Conservation (phyloP, 2,113 vertebrate species). For the Chlorodrepanis virens region DNA sequence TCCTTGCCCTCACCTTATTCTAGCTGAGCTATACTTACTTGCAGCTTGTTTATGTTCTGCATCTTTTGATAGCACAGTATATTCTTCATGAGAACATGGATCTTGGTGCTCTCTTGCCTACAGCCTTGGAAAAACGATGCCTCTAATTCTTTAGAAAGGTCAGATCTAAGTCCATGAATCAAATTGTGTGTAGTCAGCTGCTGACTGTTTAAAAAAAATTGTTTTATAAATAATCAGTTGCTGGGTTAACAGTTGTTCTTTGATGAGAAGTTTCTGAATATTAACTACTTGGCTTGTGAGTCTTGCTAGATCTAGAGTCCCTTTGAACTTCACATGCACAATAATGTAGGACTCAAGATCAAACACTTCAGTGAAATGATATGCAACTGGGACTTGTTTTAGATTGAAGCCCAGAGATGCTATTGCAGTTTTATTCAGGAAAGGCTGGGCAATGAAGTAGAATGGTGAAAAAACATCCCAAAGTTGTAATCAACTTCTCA, state of each 20-base stretch:
- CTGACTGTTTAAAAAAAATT: background rate
- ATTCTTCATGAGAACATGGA: background rate
- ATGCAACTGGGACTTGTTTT: background rate
- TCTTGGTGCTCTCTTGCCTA: background rate
- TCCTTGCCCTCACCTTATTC: background rate
- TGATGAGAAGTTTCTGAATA: slow-evolving; percentile 10
- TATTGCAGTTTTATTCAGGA: background rate
- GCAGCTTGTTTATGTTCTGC: background rate
- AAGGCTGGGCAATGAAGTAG: background rate
- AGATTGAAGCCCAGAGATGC: background rate
- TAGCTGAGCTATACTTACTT: background rate
- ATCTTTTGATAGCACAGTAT: background rate
- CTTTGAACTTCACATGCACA: slow-evolving; percentile 9
- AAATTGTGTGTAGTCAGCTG: background rate
- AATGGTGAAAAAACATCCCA: background rate
- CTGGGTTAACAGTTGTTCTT: background rate
- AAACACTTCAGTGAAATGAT: background rate
- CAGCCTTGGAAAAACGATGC: background rate
- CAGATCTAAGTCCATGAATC: background rate
- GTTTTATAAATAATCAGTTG: slow-evolving; percentile 9
- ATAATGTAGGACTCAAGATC: background rate
- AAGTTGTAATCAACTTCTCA: background rate
- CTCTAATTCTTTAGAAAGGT: background rate
- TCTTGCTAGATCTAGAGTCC: background rate
- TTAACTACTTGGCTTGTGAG: background rate